Conservation (phyloP, 2,888 invertebrate species). For the Acrobasis suavella region DNA sequence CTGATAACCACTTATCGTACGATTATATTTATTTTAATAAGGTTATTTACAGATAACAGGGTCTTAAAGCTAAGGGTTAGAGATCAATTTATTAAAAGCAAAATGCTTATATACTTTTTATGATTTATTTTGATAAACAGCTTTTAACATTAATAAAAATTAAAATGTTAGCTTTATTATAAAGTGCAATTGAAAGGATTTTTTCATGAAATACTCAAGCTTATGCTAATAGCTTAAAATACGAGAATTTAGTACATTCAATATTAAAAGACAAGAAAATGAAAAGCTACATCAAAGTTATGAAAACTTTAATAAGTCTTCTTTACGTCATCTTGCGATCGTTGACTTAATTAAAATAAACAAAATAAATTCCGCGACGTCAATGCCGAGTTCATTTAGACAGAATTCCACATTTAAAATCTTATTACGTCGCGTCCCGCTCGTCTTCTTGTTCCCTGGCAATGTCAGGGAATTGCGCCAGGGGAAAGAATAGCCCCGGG, state of each 20-base stretch:
- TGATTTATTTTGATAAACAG: not conserved
- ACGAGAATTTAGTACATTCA: too few species aligned
- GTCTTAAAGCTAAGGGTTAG: not conserved
- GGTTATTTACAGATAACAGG: not conserved
- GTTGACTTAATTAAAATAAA: slow-evolving; percentile 35
- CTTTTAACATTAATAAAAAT: not conserved
- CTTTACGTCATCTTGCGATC: not conserved
- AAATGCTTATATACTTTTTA: not conserved
- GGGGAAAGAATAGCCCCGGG: slow-evolving; percentile 39
- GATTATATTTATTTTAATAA: slow-evolving; percentile 15
- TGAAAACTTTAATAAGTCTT: slow-evolving; percentile 6
- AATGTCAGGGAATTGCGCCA: slow-evolving; percentile 55
- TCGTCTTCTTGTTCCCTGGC: slow-evolving; percentile 45
- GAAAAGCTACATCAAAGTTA: not conserved
- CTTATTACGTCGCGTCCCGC: slow-evolving; percentile 57
- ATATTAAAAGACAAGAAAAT: too few species aligned
- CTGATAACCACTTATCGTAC: slow-evolving; percentile 31
- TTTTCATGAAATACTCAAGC: too few species aligned
- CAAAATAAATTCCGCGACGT: slow-evolving; percentile 43
- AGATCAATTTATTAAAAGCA: not conserved
- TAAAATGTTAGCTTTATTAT: too few species aligned
- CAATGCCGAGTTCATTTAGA: slow-evolving; percentile 59
- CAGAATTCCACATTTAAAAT: slow-evolving; percentile 68
- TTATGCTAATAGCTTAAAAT: too few species aligned
- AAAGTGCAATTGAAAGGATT: too few species aligned